Percentiles rank a stretch among this genome's conserved stretches.
phyloP scores from a whole-genome alignment of 2,113 vertebrate species.

The Neolamprologus falcicula region DNA sequence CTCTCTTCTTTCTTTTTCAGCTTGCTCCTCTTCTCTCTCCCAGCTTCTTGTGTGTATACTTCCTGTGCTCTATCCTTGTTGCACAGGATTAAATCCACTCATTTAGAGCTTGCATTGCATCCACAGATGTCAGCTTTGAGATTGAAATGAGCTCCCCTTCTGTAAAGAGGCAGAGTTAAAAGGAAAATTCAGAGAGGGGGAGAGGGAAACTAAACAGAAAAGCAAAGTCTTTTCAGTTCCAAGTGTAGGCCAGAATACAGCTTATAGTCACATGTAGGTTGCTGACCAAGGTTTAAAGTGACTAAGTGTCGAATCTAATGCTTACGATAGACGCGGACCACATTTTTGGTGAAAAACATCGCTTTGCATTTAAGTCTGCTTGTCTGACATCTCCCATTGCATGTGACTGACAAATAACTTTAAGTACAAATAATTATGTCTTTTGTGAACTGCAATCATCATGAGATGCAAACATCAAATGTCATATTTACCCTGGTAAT shows the following conservation, averaged over 20 bases:
- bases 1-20: background rate
- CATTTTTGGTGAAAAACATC: background rate
- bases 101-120: constrained; percentile 65
- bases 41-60: constrained; percentile 31
- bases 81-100: constrained; percentile 71
- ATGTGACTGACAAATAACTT: background rate
- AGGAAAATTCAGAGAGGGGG: constrained; percentile 49
- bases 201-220: constrained; percentile 41
- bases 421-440: background rate
- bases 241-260: constrained; percentile 4
- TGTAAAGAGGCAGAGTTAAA: constrained; percentile 65
- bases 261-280: background rate
- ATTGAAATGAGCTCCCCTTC: constrained; percentile 73
- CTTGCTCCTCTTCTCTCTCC: background rate
- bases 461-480: background rate
- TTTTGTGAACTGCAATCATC: background rate
- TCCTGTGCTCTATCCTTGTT: constrained; percentile 54
- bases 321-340: fast-evolving
- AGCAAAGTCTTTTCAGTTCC: constrained; percentile 40
- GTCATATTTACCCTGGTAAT: background rate
- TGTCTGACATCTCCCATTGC: background rate
- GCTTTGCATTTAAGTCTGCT: background rate
- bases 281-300: background rate
- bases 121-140: constrained; percentile 78
- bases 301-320: background rate